Evolutionary conservation across 2,113 vertebrate species (phyloP).

Genomic region (Malurus cyaneus): DNA sequence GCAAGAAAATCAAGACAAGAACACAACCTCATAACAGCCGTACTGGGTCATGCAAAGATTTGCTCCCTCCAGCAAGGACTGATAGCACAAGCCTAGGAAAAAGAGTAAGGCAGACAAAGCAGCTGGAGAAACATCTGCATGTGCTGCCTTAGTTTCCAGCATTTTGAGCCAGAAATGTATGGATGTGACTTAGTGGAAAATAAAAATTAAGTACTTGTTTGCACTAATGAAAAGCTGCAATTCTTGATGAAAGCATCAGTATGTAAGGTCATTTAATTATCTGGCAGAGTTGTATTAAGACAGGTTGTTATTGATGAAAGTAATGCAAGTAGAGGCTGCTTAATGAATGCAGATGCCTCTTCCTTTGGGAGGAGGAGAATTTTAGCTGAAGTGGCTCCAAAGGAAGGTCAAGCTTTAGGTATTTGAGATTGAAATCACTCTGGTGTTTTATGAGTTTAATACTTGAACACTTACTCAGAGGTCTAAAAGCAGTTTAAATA

Average conservation of each 20-base stretch:
- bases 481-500: not conserved
- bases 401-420: conserved; percentile 1
- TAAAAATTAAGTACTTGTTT: not conserved
- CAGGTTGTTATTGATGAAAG: not conserved
- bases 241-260: not conserved
- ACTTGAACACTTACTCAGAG: not conserved
- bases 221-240: not conserved
- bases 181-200: not conserved
- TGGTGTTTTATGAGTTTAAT: not conserved
- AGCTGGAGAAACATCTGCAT: not conserved
- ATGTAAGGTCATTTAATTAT: not conserved
- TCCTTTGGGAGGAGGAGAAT: not conserved
- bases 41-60: not conserved
- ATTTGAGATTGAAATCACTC: not conserved
- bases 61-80: not conserved
- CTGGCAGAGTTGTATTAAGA: not conserved
- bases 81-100: not conserved
- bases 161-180: not conserved
- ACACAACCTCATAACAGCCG: not conserved
- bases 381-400: not conserved
- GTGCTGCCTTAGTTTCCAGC: not conserved
- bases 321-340: not conserved
- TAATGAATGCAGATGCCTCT: not conserved
- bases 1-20: not conserved
- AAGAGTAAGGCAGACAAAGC: not conserved